Evolutionary conservation across 2,113 vertebrate genomes (phyloP).

Genomic region (Spermophilus dauricus): DNA sequence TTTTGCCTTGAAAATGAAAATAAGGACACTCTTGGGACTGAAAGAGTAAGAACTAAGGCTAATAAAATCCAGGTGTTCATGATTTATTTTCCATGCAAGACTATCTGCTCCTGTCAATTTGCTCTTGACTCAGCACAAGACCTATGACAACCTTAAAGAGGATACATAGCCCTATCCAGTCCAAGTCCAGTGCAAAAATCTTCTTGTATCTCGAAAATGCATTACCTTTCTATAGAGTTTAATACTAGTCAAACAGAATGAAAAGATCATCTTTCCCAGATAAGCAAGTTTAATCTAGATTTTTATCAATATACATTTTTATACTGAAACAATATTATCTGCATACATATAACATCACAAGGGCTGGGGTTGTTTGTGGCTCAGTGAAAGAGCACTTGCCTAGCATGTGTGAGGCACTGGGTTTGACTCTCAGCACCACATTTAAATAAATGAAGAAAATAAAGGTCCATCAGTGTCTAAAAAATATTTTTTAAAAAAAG

Average conservation of each 20-base stretch:
- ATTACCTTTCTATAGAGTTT: conserved; percentile 21
- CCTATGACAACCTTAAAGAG: conserved; percentile 1
- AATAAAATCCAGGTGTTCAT: conserved; percentile 42
- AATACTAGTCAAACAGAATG: background rate
- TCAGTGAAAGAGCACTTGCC: too few relatives aligned
- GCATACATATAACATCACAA: background rate
- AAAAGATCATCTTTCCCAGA: conserved; percentile 12
- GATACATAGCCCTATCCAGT: background rate
- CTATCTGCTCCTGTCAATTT: conserved; percentile 35
- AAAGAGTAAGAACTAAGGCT: conserved; percentile 35
- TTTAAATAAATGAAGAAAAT: too few relatives aligned
- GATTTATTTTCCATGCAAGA: conserved; percentile 33
- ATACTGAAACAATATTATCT: conserved; percentile 8
- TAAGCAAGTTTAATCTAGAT: conserved; percentile 42
- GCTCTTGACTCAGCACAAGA: background rate
- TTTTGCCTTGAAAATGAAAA: conserved; percentile 54
- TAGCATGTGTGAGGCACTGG: too few relatives aligned
- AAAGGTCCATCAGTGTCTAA: too few relatives aligned
- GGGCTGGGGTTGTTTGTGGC: too few relatives aligned
- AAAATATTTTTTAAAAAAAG: background rate
- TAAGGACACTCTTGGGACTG: conserved; percentile 5
- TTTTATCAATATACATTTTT: conserved; percentile 18
- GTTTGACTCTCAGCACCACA: too few relatives aligned
- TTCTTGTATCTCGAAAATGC: background rate
- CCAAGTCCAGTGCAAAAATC: conserved; percentile 5